phyloP scores from a whole-genome alignment of 2,797 vertebrate species.

The Babyrousa celebensis region DNA sequence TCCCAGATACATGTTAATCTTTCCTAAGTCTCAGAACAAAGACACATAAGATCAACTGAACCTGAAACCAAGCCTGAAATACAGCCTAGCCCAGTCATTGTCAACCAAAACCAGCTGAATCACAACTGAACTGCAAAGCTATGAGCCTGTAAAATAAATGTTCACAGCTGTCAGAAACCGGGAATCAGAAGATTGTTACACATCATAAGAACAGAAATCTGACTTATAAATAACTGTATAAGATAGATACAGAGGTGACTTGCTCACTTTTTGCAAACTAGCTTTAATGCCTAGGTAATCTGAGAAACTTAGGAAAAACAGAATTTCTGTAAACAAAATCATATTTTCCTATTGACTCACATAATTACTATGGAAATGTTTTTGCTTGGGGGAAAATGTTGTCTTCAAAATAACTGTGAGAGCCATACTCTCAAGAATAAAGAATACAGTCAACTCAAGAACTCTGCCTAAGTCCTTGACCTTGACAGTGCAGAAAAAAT shows the following conservation, averaged over 20 bases:
- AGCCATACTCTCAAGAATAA: not conserved
- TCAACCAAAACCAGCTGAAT: not conserved
- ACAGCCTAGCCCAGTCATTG: not conserved
- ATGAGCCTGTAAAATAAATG: not conserved
- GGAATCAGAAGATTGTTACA: not conserved
- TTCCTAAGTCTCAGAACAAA: not conserved
- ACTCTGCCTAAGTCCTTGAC: not conserved
- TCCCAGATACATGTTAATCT: not conserved
- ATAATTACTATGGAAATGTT: slow-evolving; percentile 41
- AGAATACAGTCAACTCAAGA: not conserved
- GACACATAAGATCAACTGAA: not conserved
- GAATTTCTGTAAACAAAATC: slow-evolving; percentile 58
- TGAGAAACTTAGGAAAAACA: not conserved
- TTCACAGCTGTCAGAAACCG: not conserved
- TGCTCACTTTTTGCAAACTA: not conserved
- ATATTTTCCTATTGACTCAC: slow-evolving; percentile 23
- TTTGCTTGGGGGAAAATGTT: slow-evolving; percentile 25
- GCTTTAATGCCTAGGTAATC: not conserved
- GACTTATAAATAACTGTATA: not conserved
- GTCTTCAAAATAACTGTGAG: slow-evolving; percentile 56
- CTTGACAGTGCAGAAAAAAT: not conserved
- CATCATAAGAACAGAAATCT: not conserved
- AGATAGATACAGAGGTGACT: not conserved
- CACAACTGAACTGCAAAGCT: slow-evolving; percentile 1
- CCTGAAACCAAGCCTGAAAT: not conserved